Conservation (phyloP, 1,140 invertebrate species). For the Plectrocnemia conspersa region DNA sequence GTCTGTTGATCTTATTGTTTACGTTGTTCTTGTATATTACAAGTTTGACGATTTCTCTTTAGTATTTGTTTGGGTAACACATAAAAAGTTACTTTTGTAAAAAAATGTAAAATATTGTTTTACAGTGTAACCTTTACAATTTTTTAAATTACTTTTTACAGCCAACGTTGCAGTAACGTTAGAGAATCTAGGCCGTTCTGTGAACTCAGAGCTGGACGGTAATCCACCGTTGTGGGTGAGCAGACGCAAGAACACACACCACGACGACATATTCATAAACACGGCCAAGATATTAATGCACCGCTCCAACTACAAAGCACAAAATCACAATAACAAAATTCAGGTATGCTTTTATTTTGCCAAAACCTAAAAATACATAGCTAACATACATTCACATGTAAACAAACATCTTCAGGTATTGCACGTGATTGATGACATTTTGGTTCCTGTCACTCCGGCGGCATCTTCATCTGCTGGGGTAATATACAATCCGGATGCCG, state of each 20-base stretch:
- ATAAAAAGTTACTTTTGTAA: not conserved
- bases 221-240: conserved; percentile 79
- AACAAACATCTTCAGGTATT: conserved; percentile 58
- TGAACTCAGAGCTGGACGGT: conserved; percentile 70
- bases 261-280: conserved; percentile 73
- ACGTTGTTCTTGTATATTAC: no score
- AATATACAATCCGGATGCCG: conserved; percentile 73
- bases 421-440: conserved; percentile 76
- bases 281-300: conserved; percentile 68
- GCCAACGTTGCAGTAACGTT: conserved; percentile 66
- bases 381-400: not conserved
- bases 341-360: conserved; percentile 56
- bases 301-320: conserved; percentile 63
- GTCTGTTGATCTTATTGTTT: no score
- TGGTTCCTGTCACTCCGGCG: conserved; percentile 63
- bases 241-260: conserved; percentile 51
- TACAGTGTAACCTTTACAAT: no score
- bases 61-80: not conserved
- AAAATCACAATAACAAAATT: conserved; percentile 55
- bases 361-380: not conserved
- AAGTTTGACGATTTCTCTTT: no score
- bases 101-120: conserved; percentile 11
- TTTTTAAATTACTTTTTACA: conserved; percentile 52
- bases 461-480: conserved; percentile 53
- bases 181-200: conserved; percentile 59